These are phyloP conservation scores for Nannoperca australis DNA, from an alignment of 2,797 vertebrate species.

Conservation along the genomic window DNA sequence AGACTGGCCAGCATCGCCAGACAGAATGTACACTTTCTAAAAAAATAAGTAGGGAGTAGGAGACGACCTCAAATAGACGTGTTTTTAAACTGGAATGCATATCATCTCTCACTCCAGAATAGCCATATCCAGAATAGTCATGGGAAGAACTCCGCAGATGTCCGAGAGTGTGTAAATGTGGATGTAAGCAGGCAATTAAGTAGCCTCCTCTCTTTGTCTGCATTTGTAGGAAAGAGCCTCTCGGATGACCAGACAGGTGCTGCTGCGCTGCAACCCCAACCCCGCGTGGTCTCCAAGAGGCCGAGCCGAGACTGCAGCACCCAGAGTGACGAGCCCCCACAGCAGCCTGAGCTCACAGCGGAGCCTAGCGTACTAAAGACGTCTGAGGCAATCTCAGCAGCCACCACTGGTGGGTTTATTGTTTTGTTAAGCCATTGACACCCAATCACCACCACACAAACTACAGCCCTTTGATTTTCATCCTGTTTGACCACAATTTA, in stretches of 20 bases:
- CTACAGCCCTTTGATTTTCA: conserved; percentile 27
- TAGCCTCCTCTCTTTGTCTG: conserved; percentile 72
- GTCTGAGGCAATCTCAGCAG: conserved; percentile 47
- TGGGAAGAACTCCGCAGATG: conserved; percentile 72
- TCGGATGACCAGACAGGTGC: conserved; percentile 86
- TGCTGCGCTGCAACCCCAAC: conserved; percentile 32
- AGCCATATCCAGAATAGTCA: conserved; percentile 81
- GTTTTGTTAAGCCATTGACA: conserved; percentile 18
- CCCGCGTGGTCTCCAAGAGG: conserved; percentile 70
- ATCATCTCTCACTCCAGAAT: conserved; percentile 80
- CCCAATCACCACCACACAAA: conserved; percentile 10
- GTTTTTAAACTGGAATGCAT: conserved; percentile 79
- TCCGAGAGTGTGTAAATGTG: conserved; percentile 54
- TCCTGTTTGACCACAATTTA: conserved; percentile 22
- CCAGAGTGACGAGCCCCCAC: conserved; percentile 82
- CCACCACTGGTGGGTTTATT: conserved; percentile 73
- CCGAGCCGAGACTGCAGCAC: conserved; percentile 90
- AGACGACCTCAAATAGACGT: conserved; percentile 78
- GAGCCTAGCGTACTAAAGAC: conserved; percentile 35
- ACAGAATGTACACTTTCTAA: conserved; percentile 78
- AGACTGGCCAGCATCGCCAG: conserved; percentile 62
- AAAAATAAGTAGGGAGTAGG: conserved; percentile 54
- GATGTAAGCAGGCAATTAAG: conserved; percentile 62
- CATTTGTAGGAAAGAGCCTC: conserved; percentile 83
- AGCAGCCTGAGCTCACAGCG: conserved; percentile 46